Percentiles rank a stretch among this genome's conserved stretches.
phyloP scores from a whole-genome alignment of 2,113 vertebrate species.

The Gallinago media region DNA sequence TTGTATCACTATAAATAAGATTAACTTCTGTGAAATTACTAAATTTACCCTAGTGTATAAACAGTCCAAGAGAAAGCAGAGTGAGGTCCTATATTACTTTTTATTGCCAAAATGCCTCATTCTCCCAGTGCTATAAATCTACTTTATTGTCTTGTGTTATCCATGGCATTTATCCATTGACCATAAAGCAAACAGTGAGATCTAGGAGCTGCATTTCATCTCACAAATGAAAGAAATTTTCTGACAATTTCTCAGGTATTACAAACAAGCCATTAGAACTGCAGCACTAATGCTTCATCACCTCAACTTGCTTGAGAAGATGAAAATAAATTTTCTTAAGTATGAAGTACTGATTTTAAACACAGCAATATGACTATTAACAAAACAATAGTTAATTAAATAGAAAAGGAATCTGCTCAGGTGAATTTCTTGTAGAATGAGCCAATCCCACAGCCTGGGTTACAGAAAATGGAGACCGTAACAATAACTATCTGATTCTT shows the following conservation, averaged over 20 bases:
- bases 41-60: constrained; percentile 25
- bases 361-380: background rate
- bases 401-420: background rate
- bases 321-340: background rate
- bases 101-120: background rate
- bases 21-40: constrained; percentile 40
- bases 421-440: background rate
- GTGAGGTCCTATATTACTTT: constrained; percentile 12
- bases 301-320: background rate
- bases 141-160: background rate
- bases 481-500: background rate
- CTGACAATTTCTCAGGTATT: background rate
- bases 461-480: background rate
- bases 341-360: background rate
- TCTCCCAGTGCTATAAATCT: constrained; percentile 29
- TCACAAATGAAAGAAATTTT: constrained; percentile 23
- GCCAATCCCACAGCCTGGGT: background rate
- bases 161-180: constrained; percentile 21
- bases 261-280: background rate
- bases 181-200: background rate
- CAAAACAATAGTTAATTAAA: background rate
- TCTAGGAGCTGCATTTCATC: background rate
- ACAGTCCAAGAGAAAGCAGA: constrained; percentile 16
- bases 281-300: background rate
- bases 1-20: constrained; percentile 14